Percentiles rank a stretch among this genome's conserved stretches.
phyloP scores from a whole-genome alignment of 2,888 invertebrate genomes.

The Hanleya hanleyi region DNA sequence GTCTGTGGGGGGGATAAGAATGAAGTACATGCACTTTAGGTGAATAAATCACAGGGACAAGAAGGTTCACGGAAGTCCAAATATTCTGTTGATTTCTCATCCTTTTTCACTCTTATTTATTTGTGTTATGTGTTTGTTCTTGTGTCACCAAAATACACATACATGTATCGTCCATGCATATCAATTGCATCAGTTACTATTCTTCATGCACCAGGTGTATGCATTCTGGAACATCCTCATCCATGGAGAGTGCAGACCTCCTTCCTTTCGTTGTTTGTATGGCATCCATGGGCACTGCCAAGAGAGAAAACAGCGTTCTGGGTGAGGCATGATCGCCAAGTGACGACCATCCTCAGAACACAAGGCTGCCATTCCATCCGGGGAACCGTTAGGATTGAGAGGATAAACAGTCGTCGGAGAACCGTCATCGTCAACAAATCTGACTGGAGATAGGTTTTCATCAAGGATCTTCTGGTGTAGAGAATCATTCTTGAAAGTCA shows the following conservation, averaged over 20 bases:
- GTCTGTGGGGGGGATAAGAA: too few species aligned
- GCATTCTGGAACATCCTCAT: conserved; percentile 93
- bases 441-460: conserved; percentile 83
- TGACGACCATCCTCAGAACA: conserved; percentile 94
- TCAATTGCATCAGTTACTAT: too few species aligned
- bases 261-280: conserved; percentile 37
- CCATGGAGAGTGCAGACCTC: conserved; percentile 86
- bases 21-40: too few species aligned
- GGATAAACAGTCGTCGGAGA: conserved; percentile 82
- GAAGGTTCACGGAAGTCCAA: too few species aligned
- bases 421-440: conserved; percentile 88
- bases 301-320: conserved; percentile 90
- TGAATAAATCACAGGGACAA: too few species aligned
- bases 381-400: conserved; percentile 83
- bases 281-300: conserved; percentile 85
- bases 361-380: conserved; percentile 89
- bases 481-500: conserved; percentile 74
- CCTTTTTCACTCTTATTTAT: too few species aligned
- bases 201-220: conserved; percentile 70
- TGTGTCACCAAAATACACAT: too few species aligned
- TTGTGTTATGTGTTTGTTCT: too few species aligned
- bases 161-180: too few species aligned
- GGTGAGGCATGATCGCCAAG: conserved; percentile 99
- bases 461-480: conserved; percentile 63
- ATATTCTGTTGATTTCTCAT: too few species aligned